Conservation (phyloP, 2,888 invertebrate genomes). For the Thera britannica region DNA sequence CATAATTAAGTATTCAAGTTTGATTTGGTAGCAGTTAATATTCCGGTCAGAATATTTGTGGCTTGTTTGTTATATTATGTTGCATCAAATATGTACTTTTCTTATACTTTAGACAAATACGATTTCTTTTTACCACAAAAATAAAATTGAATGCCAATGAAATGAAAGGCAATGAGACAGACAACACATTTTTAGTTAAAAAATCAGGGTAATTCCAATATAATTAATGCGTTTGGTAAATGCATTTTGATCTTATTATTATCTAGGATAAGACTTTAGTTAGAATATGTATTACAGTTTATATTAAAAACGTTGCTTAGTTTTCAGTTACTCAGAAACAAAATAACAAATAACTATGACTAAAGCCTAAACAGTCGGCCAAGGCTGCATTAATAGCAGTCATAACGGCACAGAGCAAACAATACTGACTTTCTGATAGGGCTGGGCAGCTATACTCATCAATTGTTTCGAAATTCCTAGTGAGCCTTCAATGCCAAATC, state of each 20-base stretch:
- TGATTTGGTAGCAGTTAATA: neutral
- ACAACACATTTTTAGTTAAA: no score
- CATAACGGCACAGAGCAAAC: constrained; percentile 38
- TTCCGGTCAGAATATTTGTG: neutral
- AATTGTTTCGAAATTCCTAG: no score
- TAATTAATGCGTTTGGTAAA: no score
- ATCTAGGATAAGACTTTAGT: no score
- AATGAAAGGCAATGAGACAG: no score
- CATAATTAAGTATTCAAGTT: constrained; percentile 6
- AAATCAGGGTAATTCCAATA: no score
- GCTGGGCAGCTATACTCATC: neutral
- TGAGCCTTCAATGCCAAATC: neutral
- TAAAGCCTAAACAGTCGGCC: constrained; percentile 46
- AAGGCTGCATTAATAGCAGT: constrained; percentile 51
- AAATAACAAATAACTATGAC: constrained; percentile 17
- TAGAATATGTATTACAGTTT: neutral
- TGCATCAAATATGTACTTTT: no score
- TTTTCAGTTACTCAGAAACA: constrained; percentile 14
- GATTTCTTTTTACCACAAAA: no score
- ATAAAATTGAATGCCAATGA: no score
- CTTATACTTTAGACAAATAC: no score
- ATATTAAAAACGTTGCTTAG: neutral
- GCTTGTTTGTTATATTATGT: neutral
- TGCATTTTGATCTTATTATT: no score
- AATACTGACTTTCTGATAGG: constrained; percentile 10